Evolutionary conservation across 2,797 vertebrate genomes (phyloP), one percentile per base, ranked within the genome.

Genomic region (Manis pentadactyla): DNA sequence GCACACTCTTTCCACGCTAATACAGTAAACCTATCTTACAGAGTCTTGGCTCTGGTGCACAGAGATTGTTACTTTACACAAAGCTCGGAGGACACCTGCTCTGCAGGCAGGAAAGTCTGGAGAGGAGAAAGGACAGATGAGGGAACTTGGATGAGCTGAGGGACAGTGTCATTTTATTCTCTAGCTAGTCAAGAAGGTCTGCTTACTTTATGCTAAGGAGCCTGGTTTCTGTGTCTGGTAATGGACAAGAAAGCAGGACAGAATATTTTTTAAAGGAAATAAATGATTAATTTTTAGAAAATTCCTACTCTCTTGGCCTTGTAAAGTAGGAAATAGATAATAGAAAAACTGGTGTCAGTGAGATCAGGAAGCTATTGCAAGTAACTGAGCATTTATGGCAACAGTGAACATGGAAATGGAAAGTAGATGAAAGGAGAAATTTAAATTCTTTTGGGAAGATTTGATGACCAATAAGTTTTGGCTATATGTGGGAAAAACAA

Each of bases 21-120:
- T 6, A 23, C 4, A 27, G 1, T 4, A 4, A 3, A 29, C 14
- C 42, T 71, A 0, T 15, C 6, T 27, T 19, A 31, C 0, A 7
- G 31, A 89, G 34, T 39, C 34, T 12, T 19, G 34, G 11, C 39
- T 78, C 25, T 34, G 18, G 2, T 25, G 11, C 84, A 18, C 0
- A 7, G 34, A 13, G 68, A 42, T 21, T 25, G 53, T 8, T 84
- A 21, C 53, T 87, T 69, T 10, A 42, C 13, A 53, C 34, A 23
- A 57, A 39, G 31, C 8, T 46, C 86, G 49, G 29, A 74, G 55
- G 66, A 81, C 17, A 69, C 42, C n/a, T n/a, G 1, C 3, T 23
- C 68, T 71, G 64, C 4, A 61, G 59, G n/a, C 10, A 66, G 42
- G 25, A 18, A 27, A 1, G 29, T 81, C 11, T n/a, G 57, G 7